Percentiles rank a stretch among this genome's conserved stretches.
These are phyloP conservation scores for Podargus strigoides DNA, from an alignment of 2,797 vertebrate species.

Conservation along the genomic window DNA sequence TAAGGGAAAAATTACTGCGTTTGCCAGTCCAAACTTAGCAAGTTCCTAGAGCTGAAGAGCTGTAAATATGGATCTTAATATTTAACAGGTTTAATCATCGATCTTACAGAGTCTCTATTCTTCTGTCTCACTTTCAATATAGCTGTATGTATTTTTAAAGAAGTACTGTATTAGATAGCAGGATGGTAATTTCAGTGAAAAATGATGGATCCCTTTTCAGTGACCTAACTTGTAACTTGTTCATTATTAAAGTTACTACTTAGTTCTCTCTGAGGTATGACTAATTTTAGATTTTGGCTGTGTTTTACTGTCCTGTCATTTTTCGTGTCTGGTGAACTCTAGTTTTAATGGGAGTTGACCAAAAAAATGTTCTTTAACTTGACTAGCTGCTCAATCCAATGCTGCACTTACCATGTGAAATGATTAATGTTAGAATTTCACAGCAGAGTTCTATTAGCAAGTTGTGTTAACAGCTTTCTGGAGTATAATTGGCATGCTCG, in stretches of 20 bases:
- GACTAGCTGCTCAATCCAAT: neutral
- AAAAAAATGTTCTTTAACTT: neutral
- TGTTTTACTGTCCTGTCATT: slow-evolving; percentile 46
- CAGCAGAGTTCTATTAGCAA: slow-evolving; percentile 17
- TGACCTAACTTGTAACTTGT: slow-evolving; percentile 53
- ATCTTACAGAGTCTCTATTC: slow-evolving; percentile 49
- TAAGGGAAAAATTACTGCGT: neutral
- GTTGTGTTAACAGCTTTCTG: slow-evolving; percentile 12
- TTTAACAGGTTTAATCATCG: slow-evolving; percentile 65
- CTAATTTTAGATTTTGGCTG: slow-evolving; percentile 61
- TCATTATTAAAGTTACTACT: slow-evolving; percentile 62
- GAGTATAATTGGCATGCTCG: neutral
- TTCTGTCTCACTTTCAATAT: slow-evolving; percentile 33
- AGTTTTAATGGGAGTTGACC: slow-evolving; percentile 44
- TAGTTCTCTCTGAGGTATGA: slow-evolving; percentile 57
- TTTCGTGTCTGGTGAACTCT: slow-evolving; percentile 4
- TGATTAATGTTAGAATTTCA: neutral
- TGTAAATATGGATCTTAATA: slow-evolving; percentile 74
- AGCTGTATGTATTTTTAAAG: slow-evolving; percentile 73
- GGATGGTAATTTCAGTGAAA: slow-evolving; percentile 70
- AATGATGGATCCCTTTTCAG: slow-evolving; percentile 62
- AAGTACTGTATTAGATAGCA: slow-evolving; percentile 59
- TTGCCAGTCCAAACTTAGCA: neutral
- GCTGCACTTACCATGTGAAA: neutral
- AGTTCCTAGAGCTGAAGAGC: neutral